A percentile compares a stretch with the other conserved stretches of the same genome.
Evolutionary conservation across 2,113 vertebrate genomes (phyloP).

Genomic region (Aramus guarauna): DNA sequence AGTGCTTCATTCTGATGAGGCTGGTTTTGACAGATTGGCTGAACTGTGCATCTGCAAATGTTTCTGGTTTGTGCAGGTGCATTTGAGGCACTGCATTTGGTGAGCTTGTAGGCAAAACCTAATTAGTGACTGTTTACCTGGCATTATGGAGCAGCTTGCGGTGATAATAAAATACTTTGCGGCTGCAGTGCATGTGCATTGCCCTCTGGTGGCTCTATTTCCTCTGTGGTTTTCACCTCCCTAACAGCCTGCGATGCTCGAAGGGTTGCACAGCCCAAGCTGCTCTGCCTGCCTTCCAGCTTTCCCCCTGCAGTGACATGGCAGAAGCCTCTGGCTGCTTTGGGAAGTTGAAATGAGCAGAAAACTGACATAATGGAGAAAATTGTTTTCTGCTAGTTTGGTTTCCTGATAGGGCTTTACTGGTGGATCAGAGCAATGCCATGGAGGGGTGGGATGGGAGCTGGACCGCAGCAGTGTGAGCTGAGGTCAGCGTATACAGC

Average conservation of each 20-base stretch:
- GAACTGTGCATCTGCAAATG: not conserved
- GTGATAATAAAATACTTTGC: not conserved
- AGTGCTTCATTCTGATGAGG: not conserved
- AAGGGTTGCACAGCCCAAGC: not conserved
- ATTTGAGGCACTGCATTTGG: not conserved
- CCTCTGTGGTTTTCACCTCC: not conserved
- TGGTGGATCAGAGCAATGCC: not conserved
- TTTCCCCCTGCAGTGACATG: not conserved
- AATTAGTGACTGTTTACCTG: not conserved
- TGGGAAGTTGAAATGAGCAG: not conserved
- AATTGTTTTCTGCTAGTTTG: not conserved
- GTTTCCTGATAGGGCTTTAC: not conserved
- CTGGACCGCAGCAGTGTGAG: not conserved
- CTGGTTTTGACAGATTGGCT: not conserved
- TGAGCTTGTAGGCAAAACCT: not conserved
- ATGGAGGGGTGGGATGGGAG: not conserved
- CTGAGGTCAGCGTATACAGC: slow-evolving; percentile 4
- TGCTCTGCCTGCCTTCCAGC: not conserved
- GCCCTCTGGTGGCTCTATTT: not conserved
- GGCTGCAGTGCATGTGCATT: not conserved
- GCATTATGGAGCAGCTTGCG: not conserved
- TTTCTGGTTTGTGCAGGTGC: not conserved
- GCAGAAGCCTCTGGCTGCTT: not conserved
- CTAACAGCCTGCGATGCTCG: rapidly evolving
- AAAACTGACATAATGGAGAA: not conserved